A percentile compares a stretch with the other conserved stretches of the same genome.
Evolutionary conservation across 2,797 vertebrate genomes (phyloP).

Genomic region (Epinephelus coioides): DNA sequence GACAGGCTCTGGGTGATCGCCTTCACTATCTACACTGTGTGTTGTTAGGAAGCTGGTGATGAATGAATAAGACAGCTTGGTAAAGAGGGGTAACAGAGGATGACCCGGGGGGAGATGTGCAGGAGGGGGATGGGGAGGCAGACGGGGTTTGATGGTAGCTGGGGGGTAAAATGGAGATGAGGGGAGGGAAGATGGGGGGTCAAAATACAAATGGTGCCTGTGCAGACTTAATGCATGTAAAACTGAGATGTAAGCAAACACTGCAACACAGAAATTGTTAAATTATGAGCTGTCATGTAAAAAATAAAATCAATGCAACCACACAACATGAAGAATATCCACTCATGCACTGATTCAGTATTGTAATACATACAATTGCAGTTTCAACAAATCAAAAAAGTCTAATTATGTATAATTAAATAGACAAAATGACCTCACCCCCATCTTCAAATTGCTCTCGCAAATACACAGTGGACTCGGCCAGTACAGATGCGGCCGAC

Average conservation of each 20-base stretch:
- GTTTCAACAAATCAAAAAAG: background rate
- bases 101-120: conserved; percentile 39
- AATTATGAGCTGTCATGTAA: background rate
- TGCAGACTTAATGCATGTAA: background rate
- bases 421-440: conserved; percentile 80
- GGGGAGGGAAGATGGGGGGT: conserved; percentile 11
- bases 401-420: background rate
- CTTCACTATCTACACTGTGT: background rate
- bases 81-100: conserved; percentile 22
- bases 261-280: background rate
- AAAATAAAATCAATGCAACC: background rate
- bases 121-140: conserved; percentile 42
- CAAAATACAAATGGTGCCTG: conserved; percentile 40
- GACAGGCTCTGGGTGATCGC: background rate
- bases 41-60: background rate
- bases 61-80: conserved; percentile 16
- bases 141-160: conserved; percentile 41
- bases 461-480: conserved; percentile 85
- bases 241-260: background rate
- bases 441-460: conserved; percentile 91
- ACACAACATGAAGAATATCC: background rate
- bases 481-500: conserved; percentile 79
- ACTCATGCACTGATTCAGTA: background rate
- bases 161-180: conserved; percentile 13
- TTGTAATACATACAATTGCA: background rate